Percentiles rank a stretch among this genome's conserved stretches.
These are phyloP conservation scores for Scomberomorus guttatus DNA, from an alignment of 2,797 vertebrate genomes.

Conservation along the genomic window DNA sequence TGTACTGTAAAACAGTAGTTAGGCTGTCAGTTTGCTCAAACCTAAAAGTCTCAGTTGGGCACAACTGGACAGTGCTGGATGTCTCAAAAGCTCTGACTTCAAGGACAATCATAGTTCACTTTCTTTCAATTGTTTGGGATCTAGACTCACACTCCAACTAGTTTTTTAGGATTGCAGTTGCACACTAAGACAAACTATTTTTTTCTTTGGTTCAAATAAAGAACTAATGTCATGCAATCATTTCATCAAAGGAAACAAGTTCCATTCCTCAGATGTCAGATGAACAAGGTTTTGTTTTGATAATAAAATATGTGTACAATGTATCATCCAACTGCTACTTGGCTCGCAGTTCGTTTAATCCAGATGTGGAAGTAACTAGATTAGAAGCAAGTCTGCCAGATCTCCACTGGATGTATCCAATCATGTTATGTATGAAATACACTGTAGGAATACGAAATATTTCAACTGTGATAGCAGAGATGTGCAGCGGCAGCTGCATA, in stretches of 20 bases:
- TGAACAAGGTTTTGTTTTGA: slow-evolving; percentile 44
- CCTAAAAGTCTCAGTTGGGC: slow-evolving; percentile 30
- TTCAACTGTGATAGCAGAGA: slow-evolving; percentile 57
- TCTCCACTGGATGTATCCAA: slow-evolving; percentile 68
- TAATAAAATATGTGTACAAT: slow-evolving; percentile 60
- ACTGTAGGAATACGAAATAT: slow-evolving; percentile 53
- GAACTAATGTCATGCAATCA: slow-evolving; percentile 30
- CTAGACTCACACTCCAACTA: background rate
- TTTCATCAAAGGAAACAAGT: slow-evolving; percentile 29
- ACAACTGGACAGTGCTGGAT: slow-evolving; percentile 25
- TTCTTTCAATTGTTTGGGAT: slow-evolving; percentile 2
- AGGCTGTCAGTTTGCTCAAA: slow-evolving; percentile 52
- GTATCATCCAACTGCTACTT: slow-evolving; percentile 54
- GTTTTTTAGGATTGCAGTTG: background rate
- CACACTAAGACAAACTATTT: slow-evolving; percentile 27
- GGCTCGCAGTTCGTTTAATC: slow-evolving; percentile 62
- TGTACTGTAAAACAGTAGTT: slow-evolving; percentile 30
- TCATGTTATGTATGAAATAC: slow-evolving; percentile 72
- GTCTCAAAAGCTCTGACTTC: slow-evolving; percentile 27
- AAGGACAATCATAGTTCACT: slow-evolving; percentile 21
- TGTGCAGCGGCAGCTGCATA: slow-evolving; percentile 59
- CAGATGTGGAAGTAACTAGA: slow-evolving; percentile 75
- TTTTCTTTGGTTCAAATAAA: slow-evolving; percentile 30
- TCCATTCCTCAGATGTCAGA: slow-evolving; percentile 43
- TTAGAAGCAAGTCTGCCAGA: slow-evolving; percentile 65